These are phyloP conservation scores for Mirounga angustirostris DNA, from an alignment of 2,113 vertebrate species.

Conservation along the genomic window DNA sequence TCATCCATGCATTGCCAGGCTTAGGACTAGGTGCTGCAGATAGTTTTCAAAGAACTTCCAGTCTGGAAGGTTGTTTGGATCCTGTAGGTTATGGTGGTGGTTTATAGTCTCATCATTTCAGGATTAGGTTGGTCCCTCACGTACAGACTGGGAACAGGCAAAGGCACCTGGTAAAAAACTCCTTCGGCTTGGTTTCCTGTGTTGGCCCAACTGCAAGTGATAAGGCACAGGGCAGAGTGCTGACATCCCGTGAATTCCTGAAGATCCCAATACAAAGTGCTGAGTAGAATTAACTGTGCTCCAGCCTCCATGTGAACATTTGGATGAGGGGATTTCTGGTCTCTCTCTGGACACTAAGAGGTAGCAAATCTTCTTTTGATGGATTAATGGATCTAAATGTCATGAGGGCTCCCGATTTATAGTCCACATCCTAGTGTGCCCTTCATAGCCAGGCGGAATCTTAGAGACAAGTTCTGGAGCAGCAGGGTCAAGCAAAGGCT, in stretches of 20 bases:
- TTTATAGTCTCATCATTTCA: neutral
- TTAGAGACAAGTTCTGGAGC: neutral
- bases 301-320: neutral
- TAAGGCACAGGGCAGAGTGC: accelerated
- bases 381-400: conserved; percentile 6
- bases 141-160: neutral
- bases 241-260: accelerated
- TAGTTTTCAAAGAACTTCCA: neutral
- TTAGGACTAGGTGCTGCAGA: neutral
- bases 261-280: accelerated
- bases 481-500: neutral
- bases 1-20: neutral
- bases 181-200: neutral
- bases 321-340: neutral
- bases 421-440: neutral
- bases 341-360: neutral
- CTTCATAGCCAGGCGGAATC: neutral
- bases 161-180: neutral
- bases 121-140: neutral
- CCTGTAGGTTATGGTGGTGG: too few relatives aligned
- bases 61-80: neutral
- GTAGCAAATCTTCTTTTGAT: conserved; percentile 7
- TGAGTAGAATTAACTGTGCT: neutral
- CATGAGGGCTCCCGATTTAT: neutral
- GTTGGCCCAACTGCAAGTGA: accelerated